phyloP scores from a whole-genome alignment of 35 echinoderm and acorn worm genomes.

The Lytechinus pictus region DNA sequence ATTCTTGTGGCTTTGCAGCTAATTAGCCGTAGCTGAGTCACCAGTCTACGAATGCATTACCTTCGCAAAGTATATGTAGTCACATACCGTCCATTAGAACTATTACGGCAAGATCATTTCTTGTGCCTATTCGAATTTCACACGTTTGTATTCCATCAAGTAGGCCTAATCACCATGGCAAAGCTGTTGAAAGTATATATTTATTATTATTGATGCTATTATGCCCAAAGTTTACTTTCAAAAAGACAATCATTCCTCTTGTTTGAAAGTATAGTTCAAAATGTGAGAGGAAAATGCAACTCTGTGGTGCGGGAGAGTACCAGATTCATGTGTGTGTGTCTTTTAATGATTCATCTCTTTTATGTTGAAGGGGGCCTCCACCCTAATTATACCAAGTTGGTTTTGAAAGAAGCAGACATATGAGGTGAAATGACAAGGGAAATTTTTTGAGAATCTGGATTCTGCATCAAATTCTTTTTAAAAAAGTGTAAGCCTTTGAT shows the following conservation, averaged over 20 bases:
- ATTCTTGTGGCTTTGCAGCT: too few relatives aligned
- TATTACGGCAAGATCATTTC: not conserved
- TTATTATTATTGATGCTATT: not conserved
- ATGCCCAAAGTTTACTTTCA: not conserved
- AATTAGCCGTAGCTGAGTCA: too few relatives aligned
- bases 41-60: too few relatives aligned
- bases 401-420: too few relatives aligned
- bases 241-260: not conserved
- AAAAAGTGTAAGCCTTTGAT: too few relatives aligned
- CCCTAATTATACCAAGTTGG: too few relatives aligned
- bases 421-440: too few relatives aligned
- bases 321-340: not conserved
- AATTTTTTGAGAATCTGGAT: too few relatives aligned
- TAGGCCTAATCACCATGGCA: slow-evolving; percentile 6
- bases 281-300: not conserved
- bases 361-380: too few relatives aligned
- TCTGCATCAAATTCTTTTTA: too few relatives aligned
- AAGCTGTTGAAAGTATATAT: not conserved
- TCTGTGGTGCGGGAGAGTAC: not conserved
- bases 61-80: too few relatives aligned
- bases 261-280: not conserved
- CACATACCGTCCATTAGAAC: too few relatives aligned
- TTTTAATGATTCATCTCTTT: not conserved
- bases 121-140: not conserved
- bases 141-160: not conserved